Conservation (phyloP, 1,140 invertebrate species). For the Diploscapter pachys region DNA sequence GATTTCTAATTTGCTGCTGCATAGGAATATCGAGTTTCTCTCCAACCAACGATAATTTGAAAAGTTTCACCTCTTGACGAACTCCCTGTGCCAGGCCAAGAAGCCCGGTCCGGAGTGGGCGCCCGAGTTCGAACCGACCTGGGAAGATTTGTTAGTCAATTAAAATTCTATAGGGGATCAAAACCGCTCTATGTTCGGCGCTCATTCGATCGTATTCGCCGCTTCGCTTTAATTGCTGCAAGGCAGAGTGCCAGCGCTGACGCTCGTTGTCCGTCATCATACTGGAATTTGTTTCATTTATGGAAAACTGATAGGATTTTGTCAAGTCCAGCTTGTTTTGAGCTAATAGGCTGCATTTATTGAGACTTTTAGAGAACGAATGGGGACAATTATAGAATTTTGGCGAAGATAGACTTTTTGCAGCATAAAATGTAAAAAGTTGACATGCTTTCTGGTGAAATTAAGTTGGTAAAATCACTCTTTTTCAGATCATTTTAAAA, state of each 20-base stretch:
- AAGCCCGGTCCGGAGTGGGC: conserved; percentile 55
- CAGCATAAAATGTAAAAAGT: too few relatives aligned
- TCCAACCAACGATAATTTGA: too few relatives aligned
- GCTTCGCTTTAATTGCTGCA: conserved; percentile 58
- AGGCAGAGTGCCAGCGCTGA: conserved; percentile 53
- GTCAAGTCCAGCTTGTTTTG: too few relatives aligned
- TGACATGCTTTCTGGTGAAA: too few relatives aligned
- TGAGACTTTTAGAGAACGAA: too few relatives aligned
- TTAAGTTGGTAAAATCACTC: too few relatives aligned
- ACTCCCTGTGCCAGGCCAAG: conserved; percentile 55
- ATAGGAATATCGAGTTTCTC: too few relatives aligned
- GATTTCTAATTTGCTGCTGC: too few relatives aligned
- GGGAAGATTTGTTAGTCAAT: conserved; percentile 20
- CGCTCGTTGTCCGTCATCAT: conserved; percentile 59
- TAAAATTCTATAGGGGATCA: neutral
- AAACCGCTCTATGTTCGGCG: conserved; percentile 49
- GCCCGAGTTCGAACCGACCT: conserved; percentile 47
- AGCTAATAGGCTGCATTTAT: too few relatives aligned
- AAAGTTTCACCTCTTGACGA: conserved; percentile 40
- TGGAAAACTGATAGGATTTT: neutral
- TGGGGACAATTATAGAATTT: too few relatives aligned
- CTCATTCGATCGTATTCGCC: conserved; percentile 54
- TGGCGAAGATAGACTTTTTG: too few relatives aligned
- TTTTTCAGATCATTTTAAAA: too few relatives aligned
- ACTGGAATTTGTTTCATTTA: conserved; percentile 33